Evolutionary conservation across 2,888 invertebrate species (phyloP), one percentile per base, ranked within the genome.

Genomic region (Acrobasis suavella): DNA sequence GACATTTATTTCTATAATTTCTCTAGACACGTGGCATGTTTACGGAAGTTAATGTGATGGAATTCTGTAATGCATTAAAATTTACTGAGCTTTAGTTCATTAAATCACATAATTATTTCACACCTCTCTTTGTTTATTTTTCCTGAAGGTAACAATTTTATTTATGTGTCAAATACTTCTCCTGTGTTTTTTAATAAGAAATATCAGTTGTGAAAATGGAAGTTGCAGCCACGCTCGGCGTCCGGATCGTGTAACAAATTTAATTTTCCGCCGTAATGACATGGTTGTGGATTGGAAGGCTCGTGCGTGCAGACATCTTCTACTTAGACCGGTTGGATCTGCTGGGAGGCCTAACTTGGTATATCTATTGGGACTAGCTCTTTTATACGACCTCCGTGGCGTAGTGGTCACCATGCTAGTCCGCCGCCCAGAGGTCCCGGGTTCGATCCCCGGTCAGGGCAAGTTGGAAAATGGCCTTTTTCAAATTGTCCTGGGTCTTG

Each of bases 271-370:
- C 69, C 67, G 69, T 70, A 70, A 72, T 72, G 68, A 69, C 10
- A 46, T n/a, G 46, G n/a, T n/a, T n/a, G 46, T 2, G 70, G 70
- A 64, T 67, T 63, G 62, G 67, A 68, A 70, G 69, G 75, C 75
- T 71, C 74, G 74, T 69, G 72, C 67, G 74, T 74, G 73, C 77
- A 74, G 77, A 83, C 82, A 83, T 78, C 78, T 82, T 32, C 32
- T 32, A 32, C 32, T 32, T 32, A 32, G 32, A 22, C 22, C 22
- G 2, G 22, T 22, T 22, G 22, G 22, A 22, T 22, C 3, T 22
- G 22, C 3, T 22, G 22, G 22, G 1, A 22, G 22, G 22, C n/a
- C n/a, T n/a, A n/a, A 22, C 22, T 22, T 22, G 22, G 22, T 22
- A 22, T 22, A 22, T 22, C 3, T 22, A 2, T 3, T 22, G n/a